Percentiles rank a stretch among this genome's conserved stretches.
Conservation (phyloP, 2,888 invertebrate species). For the Pachycephus smyrnensis region DNA sequence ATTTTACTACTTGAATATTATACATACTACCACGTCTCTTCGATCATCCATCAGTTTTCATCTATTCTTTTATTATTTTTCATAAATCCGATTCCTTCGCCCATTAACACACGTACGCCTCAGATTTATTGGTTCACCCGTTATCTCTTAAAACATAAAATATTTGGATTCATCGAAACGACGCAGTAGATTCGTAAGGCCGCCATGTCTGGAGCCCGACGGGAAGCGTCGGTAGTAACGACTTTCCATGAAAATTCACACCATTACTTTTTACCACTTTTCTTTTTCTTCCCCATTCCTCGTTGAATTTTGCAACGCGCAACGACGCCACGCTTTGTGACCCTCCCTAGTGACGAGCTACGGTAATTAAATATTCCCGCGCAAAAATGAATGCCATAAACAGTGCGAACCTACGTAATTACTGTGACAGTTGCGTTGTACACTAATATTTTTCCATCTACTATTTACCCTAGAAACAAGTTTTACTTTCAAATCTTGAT, state of each 20-base stretch:
- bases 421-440: constrained; percentile 1
- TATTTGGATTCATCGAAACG: background rate
- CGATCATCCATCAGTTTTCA: background rate
- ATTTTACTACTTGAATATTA: background rate
- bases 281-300: background rate
- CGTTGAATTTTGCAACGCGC: background rate
- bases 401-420: constrained; percentile 28
- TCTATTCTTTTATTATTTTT: background rate
- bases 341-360: background rate
- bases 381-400: constrained; percentile 37
- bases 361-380: constrained; percentile 51
- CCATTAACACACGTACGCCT: background rate
- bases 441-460: background rate
- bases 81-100: background rate
- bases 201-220: background rate
- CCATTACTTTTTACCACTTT: background rate
- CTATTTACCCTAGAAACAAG: background rate
- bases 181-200: background rate
- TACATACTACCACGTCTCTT: background rate
- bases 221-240: background rate
- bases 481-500: background rate
- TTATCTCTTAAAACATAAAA: background rate
- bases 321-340: background rate
- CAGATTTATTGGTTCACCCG: background rate
- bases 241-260: background rate